A percentile compares a stretch with the other conserved stretches of the same genome.
phyloP scores from a whole-genome alignment of 2,888 invertebrate genomes.

The Torymus texanus region DNA sequence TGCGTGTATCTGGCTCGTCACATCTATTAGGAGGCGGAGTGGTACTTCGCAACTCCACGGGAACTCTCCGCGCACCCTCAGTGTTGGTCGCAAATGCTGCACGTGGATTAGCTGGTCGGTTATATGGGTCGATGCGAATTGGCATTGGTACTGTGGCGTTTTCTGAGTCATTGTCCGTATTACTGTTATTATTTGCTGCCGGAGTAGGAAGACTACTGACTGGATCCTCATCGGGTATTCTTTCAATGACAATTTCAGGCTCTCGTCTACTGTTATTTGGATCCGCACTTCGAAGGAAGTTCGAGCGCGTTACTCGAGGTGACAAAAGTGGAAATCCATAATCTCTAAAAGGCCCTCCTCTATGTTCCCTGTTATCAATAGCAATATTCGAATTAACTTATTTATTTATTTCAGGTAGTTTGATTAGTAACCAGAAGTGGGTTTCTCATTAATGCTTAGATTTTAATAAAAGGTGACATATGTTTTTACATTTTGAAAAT shows the following conservation, averaged over 20 bases:
- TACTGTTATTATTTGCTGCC: conserved; percentile 6
- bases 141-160: not conserved
- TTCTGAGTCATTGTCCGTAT: conserved; percentile 8
- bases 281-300: not conserved
- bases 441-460: too few relatives aligned
- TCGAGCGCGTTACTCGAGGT: conserved; percentile 8
- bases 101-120: too few relatives aligned
- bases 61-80: too few relatives aligned
- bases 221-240: conserved; percentile 57
- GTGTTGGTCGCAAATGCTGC: too few relatives aligned
- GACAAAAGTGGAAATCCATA: conserved; percentile 18
- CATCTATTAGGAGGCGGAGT: too few relatives aligned
- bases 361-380: conserved; percentile 29
- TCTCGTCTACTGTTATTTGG: conserved; percentile 16
- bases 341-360: not conserved
- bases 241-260: conserved; percentile 55
- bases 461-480: too few relatives aligned
- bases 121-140: too few relatives aligned
- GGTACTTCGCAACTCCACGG: too few relatives aligned
- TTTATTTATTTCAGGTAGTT: not conserved
- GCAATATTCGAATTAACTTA: not conserved
- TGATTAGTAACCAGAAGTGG: too few relatives aligned
- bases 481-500: too few relatives aligned
- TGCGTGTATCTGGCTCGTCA: too few relatives aligned
- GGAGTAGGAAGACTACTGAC: not conserved